Evolutionary conservation across 2,113 vertebrate genomes (phyloP).

Genomic region (Nanorana parkeri): DNA sequence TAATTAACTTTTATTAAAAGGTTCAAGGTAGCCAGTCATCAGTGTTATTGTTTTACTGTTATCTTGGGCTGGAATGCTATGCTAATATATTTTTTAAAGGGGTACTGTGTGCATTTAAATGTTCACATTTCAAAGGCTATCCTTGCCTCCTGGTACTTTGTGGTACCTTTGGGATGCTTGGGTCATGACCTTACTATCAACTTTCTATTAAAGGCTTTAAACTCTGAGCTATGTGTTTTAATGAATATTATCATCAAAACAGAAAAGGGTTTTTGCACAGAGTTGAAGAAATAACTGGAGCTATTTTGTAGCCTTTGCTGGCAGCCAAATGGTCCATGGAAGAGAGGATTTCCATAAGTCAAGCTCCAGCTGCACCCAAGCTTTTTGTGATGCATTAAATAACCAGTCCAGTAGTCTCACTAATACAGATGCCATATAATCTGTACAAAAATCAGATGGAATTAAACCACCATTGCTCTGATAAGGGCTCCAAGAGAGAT

Average conservation of each 20-base stretch:
- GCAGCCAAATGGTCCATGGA: too few species aligned
- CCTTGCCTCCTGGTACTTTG: not conserved
- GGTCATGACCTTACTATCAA: constrained; percentile 21
- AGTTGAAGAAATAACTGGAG: too few species aligned
- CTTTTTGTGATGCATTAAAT: too few species aligned
- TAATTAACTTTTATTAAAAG: constrained; percentile 16
- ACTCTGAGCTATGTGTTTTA: not conserved
- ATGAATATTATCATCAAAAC: not conserved
- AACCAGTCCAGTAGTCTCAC: too few species aligned
- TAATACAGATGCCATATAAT: too few species aligned
- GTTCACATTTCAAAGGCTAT: constrained; percentile 10
- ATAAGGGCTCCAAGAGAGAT: too few species aligned
- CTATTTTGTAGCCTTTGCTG: too few species aligned
- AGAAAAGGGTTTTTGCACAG: not conserved
- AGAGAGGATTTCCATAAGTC: too few species aligned
- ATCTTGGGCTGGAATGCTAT: constrained; percentile 29
- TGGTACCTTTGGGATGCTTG: constrained; percentile 3
- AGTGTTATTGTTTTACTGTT: constrained; percentile 28
- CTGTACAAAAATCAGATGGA: too few species aligned
- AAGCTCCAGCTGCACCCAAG: too few species aligned
- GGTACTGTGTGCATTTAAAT: constrained; percentile 10
- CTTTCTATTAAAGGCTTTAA: constrained; percentile 30
- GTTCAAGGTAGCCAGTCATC: constrained; percentile 1
- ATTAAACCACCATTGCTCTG: too few species aligned
- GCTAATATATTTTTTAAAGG: constrained; percentile 25